Percentiles rank a stretch among this genome's conserved stretches.
Conservation (phyloP, 2,888 invertebrate species). For the Drosophila antonietae region DNA sequence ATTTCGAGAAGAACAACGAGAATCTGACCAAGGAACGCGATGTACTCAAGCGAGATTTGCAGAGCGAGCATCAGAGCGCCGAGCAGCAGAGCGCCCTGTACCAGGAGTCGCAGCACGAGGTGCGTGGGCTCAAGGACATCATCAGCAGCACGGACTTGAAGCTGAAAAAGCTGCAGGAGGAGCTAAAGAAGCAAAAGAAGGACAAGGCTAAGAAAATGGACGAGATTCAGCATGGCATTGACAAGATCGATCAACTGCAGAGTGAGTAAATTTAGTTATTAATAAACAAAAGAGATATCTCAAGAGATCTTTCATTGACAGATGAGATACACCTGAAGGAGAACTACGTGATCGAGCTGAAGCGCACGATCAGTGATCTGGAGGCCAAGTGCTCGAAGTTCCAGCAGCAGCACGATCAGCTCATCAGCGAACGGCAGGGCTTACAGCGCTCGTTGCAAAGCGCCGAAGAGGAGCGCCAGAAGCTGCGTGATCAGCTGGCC, state of each 20-base stretch:
- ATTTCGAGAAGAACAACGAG: constrained; percentile 80
- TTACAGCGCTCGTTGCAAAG: constrained; percentile 90
- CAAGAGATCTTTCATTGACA: constrained; percentile 33
- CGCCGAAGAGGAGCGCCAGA: constrained; percentile 88
- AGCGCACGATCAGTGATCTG: constrained; percentile 81
- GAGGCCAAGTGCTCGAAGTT: constrained; percentile 79
- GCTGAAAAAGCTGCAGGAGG: constrained; percentile 77
- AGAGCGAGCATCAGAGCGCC: constrained; percentile 67
- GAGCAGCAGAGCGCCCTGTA: constrained; percentile 70
- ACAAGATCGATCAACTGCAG: constrained; percentile 81
- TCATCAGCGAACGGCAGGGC: constrained; percentile 91
- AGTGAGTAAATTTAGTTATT: constrained; percentile 56
- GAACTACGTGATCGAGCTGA: constrained; percentile 82
- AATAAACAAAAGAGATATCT: background rate
- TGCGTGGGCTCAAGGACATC: constrained; percentile 81
- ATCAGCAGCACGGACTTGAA: constrained; percentile 73
- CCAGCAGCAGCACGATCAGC: constrained; percentile 90
- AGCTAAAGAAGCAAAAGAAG: constrained; percentile 73
- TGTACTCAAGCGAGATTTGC: constrained; percentile 78
- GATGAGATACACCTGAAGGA: constrained; percentile 83
- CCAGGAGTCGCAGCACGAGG: constrained; percentile 82
- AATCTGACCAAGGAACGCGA: constrained; percentile 82
- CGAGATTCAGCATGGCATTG: constrained; percentile 81
- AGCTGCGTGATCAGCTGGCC: constrained; percentile 90
- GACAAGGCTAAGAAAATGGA: constrained; percentile 82